These are phyloP conservation scores for Boulengeromyrus knoepffleri DNA, from an alignment of 2,113 vertebrate species.

Conservation along the genomic window DNA sequence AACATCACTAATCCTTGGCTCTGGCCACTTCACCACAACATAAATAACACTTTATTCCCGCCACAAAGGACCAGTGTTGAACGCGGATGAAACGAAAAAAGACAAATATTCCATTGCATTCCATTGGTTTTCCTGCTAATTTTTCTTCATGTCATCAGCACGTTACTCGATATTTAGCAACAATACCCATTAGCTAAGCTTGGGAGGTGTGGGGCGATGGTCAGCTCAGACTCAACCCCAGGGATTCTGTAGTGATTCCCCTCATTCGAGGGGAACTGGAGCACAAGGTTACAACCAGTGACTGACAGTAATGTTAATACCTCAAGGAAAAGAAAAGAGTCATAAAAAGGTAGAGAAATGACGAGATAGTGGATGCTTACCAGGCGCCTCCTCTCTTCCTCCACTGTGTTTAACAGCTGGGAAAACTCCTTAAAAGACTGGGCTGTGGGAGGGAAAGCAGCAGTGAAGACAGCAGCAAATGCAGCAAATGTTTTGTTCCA, in stretches of 20 bases:
- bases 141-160: neutral
- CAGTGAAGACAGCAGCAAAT: constrained; percentile 7
- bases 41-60: neutral
- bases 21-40: neutral
- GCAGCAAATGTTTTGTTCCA: too few relatives aligned
- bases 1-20: neutral
- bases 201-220: neutral
- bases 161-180: neutral
- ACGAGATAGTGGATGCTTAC: constrained; percentile 57
- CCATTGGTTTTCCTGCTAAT: neutral
- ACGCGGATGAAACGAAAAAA: neutral
- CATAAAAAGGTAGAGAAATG: neutral
- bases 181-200: neutral
- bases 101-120: neutral
- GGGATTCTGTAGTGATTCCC: neutral
- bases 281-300: neutral
- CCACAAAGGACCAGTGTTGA: neutral
- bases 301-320: neutral
- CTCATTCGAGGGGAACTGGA: neutral
- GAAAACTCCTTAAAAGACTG: constrained; percentile 96
- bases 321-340: neutral
- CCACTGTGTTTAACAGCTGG: constrained; percentile 86
- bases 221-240: neutral
- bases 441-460: constrained; percentile 58
- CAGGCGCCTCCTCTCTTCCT: constrained; percentile 89